Evolutionary conservation across 2,797 vertebrate species (phyloP), one percentile per base, ranked within the genome.

Genomic region (Bovichtus variegatus): DNA sequence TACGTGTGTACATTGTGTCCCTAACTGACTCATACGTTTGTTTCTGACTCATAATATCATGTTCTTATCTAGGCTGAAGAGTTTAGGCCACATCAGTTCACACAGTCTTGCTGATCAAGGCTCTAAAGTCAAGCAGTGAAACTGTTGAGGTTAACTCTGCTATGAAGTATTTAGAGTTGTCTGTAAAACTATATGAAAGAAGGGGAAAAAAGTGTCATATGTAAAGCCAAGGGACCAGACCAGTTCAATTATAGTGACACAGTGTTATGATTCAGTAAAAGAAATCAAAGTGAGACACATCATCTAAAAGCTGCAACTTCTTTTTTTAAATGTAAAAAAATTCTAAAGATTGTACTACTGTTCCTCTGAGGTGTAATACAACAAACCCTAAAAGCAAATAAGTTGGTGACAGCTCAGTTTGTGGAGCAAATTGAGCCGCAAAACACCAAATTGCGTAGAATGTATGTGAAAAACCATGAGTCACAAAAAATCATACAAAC

Each of bases 161-260:
- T 6, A 8, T 21, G 19, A 6, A 47, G 21, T 15, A 41, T 38
- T 62, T 1, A 13, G 2, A 34, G 9, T 15, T 46, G 13, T 63
- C 13, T 44, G 8, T 3, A 59, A 27, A 43, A 40, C 44, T 34
- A 27, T 9, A 3, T 3, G 15, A 66, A 47, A 29, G 47, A 13
- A 10, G 0, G 16, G 13, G 2, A 2, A 36, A 29, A 60, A n/a
- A 31, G 31, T 69, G 64, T 18, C 27, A 18, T 59, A 18, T 50
- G 54, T 65, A 76, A 54, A 61, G 43, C 53, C 34, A 8, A 29
- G 31, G 46, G 21, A 71, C 3, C 55, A 70, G 8, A 27, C 13
- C 47, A 54, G 23, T 51, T 12, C 9, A 41, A 78, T 9, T 29
- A 19, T n/a, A 34, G 31, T 34, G 31, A 72, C 23, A 47, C 53